Evolutionary conservation across 2,888 invertebrate genomes (phyloP), one percentile per base, ranked within the genome.

Genomic region (Ischnus inquisitorius): DNA sequence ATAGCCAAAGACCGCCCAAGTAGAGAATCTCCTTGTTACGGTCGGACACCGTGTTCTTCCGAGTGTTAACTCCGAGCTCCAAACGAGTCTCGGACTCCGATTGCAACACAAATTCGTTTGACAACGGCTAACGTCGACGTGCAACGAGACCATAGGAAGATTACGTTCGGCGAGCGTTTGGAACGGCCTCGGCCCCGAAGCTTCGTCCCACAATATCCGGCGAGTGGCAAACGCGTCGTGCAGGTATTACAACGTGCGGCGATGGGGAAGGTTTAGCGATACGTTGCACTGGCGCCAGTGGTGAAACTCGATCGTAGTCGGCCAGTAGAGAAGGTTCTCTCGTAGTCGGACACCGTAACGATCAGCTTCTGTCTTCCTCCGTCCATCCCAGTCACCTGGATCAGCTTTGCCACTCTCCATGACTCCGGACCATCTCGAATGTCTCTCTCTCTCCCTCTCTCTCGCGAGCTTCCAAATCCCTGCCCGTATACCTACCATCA

Each of bases 291-390:
- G 39, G 39, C 54, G 68, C 43, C 68, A 69, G 69, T 81, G 62
- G 76, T 75, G 75, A 76, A 81, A 81, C 81, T 81, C 69, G 81
- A 81, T 69, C 75, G 62, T 71, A 64, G 64, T 76, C 76, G 43
- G 76, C 76, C 76, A 69, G 81, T 69, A 46, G 81, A 64, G 54
- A 51, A 62, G 67, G 68, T 76, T 69, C 60, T 57, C 69, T 46
- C 57, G 76, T 81, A 81, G 76, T 65, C 64, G 34, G 81, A 81
- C 81, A 65, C 71, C 69, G 64, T 71, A 81, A 81, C 68, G 43
- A 54, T 64, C 64, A 64, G 43, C 19, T 34, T 28, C 25, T 54
- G 60, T 75, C 39, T 46, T 43, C 48, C 34, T 65, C 43, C 43
- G 48, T 60, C 79, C 28, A 43, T 41, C 39, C 34, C 25, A 51